These are phyloP conservation scores for Cosmorhoe ocellata DNA, from an alignment of 2,888 invertebrate genomes.

Conservation along the genomic window DNA sequence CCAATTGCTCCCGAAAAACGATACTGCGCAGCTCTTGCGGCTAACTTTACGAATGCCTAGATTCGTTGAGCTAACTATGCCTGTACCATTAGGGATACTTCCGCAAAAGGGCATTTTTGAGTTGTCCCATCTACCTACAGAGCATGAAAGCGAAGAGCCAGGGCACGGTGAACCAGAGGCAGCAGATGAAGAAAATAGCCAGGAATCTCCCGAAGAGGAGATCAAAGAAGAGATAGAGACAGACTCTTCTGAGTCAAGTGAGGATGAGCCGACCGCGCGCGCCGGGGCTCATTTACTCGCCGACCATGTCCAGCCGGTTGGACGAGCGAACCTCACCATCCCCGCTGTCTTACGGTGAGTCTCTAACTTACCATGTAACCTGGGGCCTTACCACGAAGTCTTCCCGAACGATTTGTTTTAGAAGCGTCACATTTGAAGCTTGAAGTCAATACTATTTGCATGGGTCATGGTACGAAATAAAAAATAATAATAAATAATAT, in stretches of 20 bases:
- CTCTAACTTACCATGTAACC: neutral
- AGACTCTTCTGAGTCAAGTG: slow-evolving; percentile 18
- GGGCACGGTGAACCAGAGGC: slow-evolving; percentile 1
- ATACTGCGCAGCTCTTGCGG: too few species aligned
- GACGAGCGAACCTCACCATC: slow-evolving; percentile 2
- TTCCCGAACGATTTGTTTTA: too few species aligned
- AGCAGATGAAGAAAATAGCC: slow-evolving; percentile 8
- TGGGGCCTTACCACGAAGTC: too few species aligned
- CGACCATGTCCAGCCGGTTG: slow-evolving; percentile 7
- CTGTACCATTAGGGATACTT: too few species aligned
- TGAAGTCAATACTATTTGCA: too few species aligned
- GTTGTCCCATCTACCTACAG: neutral
- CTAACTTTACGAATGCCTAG: too few species aligned
- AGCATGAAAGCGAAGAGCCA: slow-evolving; percentile 11
- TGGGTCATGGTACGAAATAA: too few species aligned
- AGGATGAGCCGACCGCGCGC: neutral
- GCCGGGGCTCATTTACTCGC: neutral
- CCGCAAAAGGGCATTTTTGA: too few species aligned
- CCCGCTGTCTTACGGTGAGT: slow-evolving; percentile 13
- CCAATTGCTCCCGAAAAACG: too few species aligned
- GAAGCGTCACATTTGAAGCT: too few species aligned
- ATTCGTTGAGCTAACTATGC: too few species aligned
- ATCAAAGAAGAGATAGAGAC: slow-evolving; percentile 32
- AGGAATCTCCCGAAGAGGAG: slow-evolving; percentile 41
- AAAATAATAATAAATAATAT: too few species aligned